Evolutionary conservation across 2,888 invertebrate genomes (phyloP).

Genomic region (Patella depressa): DNA sequence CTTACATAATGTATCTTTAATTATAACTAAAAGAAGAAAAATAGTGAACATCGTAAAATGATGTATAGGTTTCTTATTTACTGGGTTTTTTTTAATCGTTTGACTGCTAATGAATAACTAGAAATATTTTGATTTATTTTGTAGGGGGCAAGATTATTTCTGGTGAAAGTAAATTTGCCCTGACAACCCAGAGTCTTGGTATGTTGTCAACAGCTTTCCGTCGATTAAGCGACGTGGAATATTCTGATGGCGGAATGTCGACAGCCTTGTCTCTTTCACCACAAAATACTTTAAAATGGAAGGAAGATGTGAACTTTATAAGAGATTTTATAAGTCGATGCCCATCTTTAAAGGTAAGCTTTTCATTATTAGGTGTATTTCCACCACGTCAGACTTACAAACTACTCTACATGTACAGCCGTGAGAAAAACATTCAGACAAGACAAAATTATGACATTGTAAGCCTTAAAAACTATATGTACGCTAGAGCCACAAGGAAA

Average conservation of each 20-base stretch:
- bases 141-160: slow-evolving; percentile 59
- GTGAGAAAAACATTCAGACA: too few relatives aligned
- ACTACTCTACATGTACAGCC: too few relatives aligned
- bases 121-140: slow-evolving; percentile 22
- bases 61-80: too few relatives aligned
- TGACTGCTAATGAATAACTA: not conserved
- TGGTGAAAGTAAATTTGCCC: slow-evolving; percentile 56
- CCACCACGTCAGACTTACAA: too few relatives aligned
- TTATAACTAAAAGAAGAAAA: too few relatives aligned
- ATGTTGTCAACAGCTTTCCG: slow-evolving; percentile 49
- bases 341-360: slow-evolving; percentile 55
- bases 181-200: slow-evolving; percentile 59
- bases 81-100: too few relatives aligned
- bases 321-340: slow-evolving; percentile 60
- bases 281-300: slow-evolving; percentile 36
- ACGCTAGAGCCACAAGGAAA: too few relatives aligned
- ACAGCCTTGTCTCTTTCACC: slow-evolving; percentile 14
- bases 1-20: too few relatives aligned
- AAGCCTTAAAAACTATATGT: too few relatives aligned
- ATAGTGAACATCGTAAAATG: too few relatives aligned
- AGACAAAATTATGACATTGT: too few relatives aligned
- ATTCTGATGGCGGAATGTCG: not conserved
- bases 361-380: not conserved
- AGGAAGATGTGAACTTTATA: slow-evolving; percentile 48
- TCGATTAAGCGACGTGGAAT: slow-evolving; percentile 39